Percentiles rank a stretch among this genome's conserved stretches.
These are phyloP conservation scores for Hypothenemus hampei DNA, from an alignment of 1,140 invertebrate species.

Conservation along the genomic window DNA sequence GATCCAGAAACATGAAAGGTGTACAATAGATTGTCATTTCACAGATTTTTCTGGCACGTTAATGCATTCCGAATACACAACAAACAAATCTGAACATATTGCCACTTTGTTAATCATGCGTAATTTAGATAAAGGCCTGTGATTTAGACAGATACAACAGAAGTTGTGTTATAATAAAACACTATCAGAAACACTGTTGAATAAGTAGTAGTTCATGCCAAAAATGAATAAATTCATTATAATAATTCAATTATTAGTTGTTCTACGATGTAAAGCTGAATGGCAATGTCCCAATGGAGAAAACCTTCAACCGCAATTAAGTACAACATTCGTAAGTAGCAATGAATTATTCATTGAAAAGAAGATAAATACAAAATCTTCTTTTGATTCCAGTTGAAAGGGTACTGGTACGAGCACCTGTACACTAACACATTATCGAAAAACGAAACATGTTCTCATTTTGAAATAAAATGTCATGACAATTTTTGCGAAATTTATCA, in stretches of 20 bases:
- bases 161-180: too few species aligned
- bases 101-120: slow-evolving; percentile 10
- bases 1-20: too few species aligned
- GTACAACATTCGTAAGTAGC: slow-evolving; percentile 15
- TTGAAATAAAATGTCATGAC: slow-evolving; percentile 11
- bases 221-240: too few species aligned
- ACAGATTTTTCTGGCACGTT: too few species aligned
- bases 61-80: too few species aligned
- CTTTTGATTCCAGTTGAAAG: slow-evolving; percentile 25
- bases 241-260: too few species aligned
- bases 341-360: background rate
- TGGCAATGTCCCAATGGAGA: background rate
- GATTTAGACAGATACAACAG: too few species aligned
- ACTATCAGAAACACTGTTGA: too few species aligned
- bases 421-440: slow-evolving; percentile 1
- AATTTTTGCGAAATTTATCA: slow-evolving; percentile 5
- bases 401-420: slow-evolving; percentile 28
- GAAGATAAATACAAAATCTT: background rate
- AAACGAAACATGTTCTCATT: slow-evolving; percentile 9
- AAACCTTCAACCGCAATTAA: slow-evolving; percentile 5
- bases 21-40: too few species aligned
- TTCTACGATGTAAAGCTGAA: background rate
- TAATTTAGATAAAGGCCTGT: too few species aligned
- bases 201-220: too few species aligned
- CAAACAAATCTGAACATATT: slow-evolving; percentile 4